phyloP scores from a whole-genome alignment of 2,113 vertebrate species.

The Otis tarda region DNA sequence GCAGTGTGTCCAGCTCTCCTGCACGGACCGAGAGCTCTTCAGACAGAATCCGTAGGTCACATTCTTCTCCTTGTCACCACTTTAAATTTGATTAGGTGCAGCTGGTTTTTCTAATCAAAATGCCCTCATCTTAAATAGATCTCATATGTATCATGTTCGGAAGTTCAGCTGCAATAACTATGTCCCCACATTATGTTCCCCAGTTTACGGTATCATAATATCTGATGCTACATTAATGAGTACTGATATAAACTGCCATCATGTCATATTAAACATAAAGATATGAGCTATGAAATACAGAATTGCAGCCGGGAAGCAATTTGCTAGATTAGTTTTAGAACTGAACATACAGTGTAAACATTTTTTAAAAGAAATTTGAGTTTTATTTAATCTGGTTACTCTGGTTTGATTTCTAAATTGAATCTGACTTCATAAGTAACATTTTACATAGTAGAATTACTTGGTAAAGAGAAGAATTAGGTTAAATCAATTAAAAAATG shows the following conservation, averaged over 20 bases:
- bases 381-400: slow-evolving; percentile 58
- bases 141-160: slow-evolving; percentile 53
- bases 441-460: not conserved
- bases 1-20: slow-evolving; percentile 98
- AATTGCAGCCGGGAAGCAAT: slow-evolving; percentile 33
- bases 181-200: slow-evolving; percentile 60
- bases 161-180: slow-evolving; percentile 57
- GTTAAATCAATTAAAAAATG: not conserved
- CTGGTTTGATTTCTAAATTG: slow-evolving; percentile 27
- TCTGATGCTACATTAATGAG: slow-evolving; percentile 52
- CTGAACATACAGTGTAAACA: slow-evolving; percentile 10
- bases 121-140: slow-evolving; percentile 48
- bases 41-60: slow-evolving; percentile 97
- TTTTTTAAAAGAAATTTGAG: slow-evolving; percentile 46
- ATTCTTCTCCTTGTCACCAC: slow-evolving; percentile 58
- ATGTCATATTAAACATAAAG: slow-evolving; percentile 60
- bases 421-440: slow-evolving; percentile 8
- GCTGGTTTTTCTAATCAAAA: slow-evolving; percentile 68
- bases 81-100: slow-evolving; percentile 52
- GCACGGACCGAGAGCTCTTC: slow-evolving; percentile 97
- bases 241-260: slow-evolving; percentile 58
- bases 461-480: not conserved
- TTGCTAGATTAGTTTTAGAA: slow-evolving; percentile 64
- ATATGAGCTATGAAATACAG: slow-evolving; percentile 57
- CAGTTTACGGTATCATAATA: slow-evolving; percentile 58